Conservation (phyloP, 2,797 vertebrate genomes). For the Synanceia verrucosa region DNA sequence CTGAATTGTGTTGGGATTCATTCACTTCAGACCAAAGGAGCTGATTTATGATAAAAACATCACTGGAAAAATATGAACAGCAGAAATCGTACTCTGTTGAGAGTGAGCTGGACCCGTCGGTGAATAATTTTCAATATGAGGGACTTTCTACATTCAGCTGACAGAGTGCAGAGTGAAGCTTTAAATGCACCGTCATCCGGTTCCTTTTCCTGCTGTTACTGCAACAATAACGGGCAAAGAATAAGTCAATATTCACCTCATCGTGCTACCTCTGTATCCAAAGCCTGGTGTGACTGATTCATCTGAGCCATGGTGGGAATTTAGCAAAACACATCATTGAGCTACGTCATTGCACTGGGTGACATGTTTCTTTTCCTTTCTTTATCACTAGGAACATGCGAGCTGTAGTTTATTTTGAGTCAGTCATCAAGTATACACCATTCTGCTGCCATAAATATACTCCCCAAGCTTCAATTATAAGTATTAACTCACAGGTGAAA, state of each 20-base stretch:
- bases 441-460: neutral
- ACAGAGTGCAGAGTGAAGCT: neutral
- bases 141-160: neutral
- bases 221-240: neutral
- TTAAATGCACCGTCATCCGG: neutral
- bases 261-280: neutral
- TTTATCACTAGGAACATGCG: neutral
- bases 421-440: neutral
- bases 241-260: neutral
- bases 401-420: neutral
- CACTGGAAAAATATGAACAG: neutral
- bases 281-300: neutral
- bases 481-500: neutral
- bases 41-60: conserved; percentile 19
- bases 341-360: neutral
- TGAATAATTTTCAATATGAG: neutral
- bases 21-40: conserved; percentile 7
- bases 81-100: conserved; percentile 3
- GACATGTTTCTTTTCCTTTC: neutral
- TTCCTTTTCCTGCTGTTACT: neutral
- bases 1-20: neutral
- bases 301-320: too few relatives aligned
- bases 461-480: neutral
- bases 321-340: neutral
- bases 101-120: neutral